Base-by-base conservation (phyloP, 2,888 invertebrate genomes). In the Eugnorisma glareosa region DNA sequence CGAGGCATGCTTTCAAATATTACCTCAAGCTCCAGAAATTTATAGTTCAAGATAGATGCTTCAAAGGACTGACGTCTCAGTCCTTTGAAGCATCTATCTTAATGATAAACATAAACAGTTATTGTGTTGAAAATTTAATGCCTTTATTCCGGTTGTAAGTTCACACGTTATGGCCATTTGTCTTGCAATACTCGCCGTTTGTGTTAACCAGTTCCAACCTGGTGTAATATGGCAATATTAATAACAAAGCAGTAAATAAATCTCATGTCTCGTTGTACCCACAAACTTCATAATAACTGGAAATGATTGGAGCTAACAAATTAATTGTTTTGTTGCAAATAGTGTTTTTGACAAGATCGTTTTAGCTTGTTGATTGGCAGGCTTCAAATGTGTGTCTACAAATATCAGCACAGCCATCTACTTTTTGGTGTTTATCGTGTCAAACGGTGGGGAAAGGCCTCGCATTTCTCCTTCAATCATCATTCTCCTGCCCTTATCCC, bases 151-250 rank as follows among this genome's bases (percentile, higher is more conserved):
- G 57, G 57, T 64, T 67, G 40, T 71, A 54, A 79, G 67, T 81
- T 82, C 81, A 75, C 82, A 82, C 54, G 69, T 73, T 84, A 67
- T 67, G 48, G 18, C 64, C 73, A 80, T 73, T 69, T 67, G 68
- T 84, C 59, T 84, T 67, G 66, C 48, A 80, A 67, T 61, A 61
- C 35, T 67, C 45, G 5, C 28, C 45, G 66, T 84, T 81, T 69
- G 81, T 80, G 84, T 57, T 45, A 73, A 69, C 85, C 69, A 69
- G 85, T 80, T 80, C 45, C 31, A 21, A 69, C 37, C 68, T 69
- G 59, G 24, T 80, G 54, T 66, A 77, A 73, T 67, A 74, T 84
- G 80, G 67, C 81, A 81, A 67, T 81, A 83, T 79, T 83, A 79
- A 77, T 73, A 69, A 54, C 70, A 66, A 82, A 77, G 73, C 48